Percentiles rank a stretch among this genome's conserved stretches.
phyloP scores from a whole-genome alignment of 2,797 vertebrate species.

The Ambastaia sidthimunki region DNA sequence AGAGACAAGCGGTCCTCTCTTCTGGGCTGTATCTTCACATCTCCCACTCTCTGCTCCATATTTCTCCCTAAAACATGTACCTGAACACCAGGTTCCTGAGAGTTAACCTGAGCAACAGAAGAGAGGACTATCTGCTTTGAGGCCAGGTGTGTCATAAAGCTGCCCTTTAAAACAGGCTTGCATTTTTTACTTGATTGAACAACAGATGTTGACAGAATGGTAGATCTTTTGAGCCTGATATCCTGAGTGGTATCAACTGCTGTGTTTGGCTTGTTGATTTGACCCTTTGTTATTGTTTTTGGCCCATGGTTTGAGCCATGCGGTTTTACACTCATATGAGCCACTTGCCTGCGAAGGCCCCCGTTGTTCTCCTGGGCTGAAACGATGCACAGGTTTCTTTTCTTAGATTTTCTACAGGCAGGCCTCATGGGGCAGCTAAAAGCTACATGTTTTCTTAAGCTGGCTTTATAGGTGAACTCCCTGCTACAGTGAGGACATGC shows the following conservation, averaged over 20 bases:
- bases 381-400: slow-evolving; percentile 79
- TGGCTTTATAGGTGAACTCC: slow-evolving; percentile 93
- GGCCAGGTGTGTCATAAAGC: slow-evolving; percentile 64
- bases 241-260: slow-evolving; percentile 68
- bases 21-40: slow-evolving; percentile 61
- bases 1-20: slow-evolving; percentile 75
- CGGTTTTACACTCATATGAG: slow-evolving; percentile 82
- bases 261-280: slow-evolving; percentile 73
- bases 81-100: slow-evolving; percentile 81
- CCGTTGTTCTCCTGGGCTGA: slow-evolving; percentile 80
- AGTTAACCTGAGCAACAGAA: slow-evolving; percentile 76
- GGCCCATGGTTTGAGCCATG: slow-evolving; percentile 78
- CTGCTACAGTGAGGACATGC: slow-evolving; percentile 91
- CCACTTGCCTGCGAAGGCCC: slow-evolving; percentile 78
- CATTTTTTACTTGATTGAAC: slow-evolving; percentile 79
- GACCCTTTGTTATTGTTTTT: slow-evolving; percentile 82
- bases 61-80: slow-evolving; percentile 77
- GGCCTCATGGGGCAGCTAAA: slow-evolving; percentile 94
- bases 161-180: slow-evolving; percentile 74
- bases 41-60: slow-evolving; percentile 75
- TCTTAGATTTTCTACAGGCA: slow-evolving; percentile 78
- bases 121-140: slow-evolving; percentile 70
- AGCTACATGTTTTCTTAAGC: slow-evolving; percentile 92
- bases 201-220: slow-evolving; percentile 70
- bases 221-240: slow-evolving; percentile 69